A percentile compares a stretch with the other conserved stretches of the same genome.
Evolutionary conservation across 2,888 invertebrate species (phyloP).

Genomic region (Desoria tigrina): DNA sequence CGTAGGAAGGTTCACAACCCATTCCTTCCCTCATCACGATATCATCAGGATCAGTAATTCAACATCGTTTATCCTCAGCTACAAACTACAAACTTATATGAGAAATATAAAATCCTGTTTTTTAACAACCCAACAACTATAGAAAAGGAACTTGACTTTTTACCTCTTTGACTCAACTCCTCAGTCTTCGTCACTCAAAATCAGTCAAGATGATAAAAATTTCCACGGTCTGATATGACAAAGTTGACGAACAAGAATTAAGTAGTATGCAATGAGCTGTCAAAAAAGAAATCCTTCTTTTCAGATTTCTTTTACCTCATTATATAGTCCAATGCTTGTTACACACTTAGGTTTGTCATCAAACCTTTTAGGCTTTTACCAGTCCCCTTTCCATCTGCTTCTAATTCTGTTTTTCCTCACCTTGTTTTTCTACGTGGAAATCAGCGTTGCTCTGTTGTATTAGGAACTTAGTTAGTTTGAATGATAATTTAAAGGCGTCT

Average conservation of each 20-base stretch:
- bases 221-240: conserved; percentile 20
- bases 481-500: no score
- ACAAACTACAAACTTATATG: not conserved
- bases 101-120: not conserved
- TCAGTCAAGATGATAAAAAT: conserved; percentile 24
- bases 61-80: conserved; percentile 6
- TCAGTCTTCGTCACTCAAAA: conserved; percentile 23
- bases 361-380: conserved; percentile 1
- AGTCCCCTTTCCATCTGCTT: not conserved
- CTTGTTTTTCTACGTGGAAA: not conserved
- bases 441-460: not conserved
- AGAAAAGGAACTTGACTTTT: conserved; percentile 17
- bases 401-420: conserved; percentile 9
- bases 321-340: conserved; percentile 13
- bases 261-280: conserved; percentile 16
- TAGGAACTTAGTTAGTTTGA: not conserved
- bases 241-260: conserved; percentile 25
- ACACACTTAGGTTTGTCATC: conserved; percentile 18
- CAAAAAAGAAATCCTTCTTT: conserved; percentile 21
- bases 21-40: conserved; percentile 16
- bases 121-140: not conserved
- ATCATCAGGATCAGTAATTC: conserved; percentile 8
- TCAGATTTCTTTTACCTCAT: conserved; percentile 10
- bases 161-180: conserved; percentile 9
- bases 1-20: conserved; percentile 44